phyloP scores from a whole-genome alignment of 2,888 invertebrate species.

The Parnassius mnemosyne region DNA sequence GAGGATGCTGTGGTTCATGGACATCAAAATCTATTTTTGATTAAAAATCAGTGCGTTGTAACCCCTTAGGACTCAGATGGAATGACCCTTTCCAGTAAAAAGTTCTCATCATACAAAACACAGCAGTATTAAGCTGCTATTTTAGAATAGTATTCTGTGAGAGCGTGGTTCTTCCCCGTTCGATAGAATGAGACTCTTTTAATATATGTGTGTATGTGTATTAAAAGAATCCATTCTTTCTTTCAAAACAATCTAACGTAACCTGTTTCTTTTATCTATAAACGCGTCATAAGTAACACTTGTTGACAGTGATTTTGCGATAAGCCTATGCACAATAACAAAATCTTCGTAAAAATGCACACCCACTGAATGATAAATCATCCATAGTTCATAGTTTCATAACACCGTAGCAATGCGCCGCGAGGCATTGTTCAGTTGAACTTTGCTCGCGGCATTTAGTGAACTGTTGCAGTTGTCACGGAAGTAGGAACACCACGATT shows the following conservation, averaged over 20 bases:
- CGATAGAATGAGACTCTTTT: too few relatives aligned
- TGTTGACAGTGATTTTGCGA: constrained; percentile 18
- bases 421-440: constrained; percentile 65
- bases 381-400: constrained; percentile 46
- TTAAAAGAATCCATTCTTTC: too few relatives aligned
- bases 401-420: constrained; percentile 36
- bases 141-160: too few relatives aligned
- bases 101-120: too few relatives aligned
- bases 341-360: constrained; percentile 33
- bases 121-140: too few relatives aligned
- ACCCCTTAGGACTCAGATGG: too few relatives aligned
- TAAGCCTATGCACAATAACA: constrained; percentile 19
- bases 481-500: constrained; percentile 5
- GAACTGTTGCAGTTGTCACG: constrained; percentile 57
- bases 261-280: neutral
- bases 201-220: too few relatives aligned
- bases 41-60: too few relatives aligned
- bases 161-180: too few relatives aligned
- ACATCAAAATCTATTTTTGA: too few relatives aligned
- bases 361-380: constrained; percentile 30
- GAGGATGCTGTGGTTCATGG: too few relatives aligned
- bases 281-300: neutral
- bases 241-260: neutral
- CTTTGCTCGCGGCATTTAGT: constrained; percentile 72
- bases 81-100: too few relatives aligned